These are phyloP conservation scores for Musca vetustissima DNA, from an alignment of 1,140 invertebrate genomes.

Conservation along the genomic window DNA sequence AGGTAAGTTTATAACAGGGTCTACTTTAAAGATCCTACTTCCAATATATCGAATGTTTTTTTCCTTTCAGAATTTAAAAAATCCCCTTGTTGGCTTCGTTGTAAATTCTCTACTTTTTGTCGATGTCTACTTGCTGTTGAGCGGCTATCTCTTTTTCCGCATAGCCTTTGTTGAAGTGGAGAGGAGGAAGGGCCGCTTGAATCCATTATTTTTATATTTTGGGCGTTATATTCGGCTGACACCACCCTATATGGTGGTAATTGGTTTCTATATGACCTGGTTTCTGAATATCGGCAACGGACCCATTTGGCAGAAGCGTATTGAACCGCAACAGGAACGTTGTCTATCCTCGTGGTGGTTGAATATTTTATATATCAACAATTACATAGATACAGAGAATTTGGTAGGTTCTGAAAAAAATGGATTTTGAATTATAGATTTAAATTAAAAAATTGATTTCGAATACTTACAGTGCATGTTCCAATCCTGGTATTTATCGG, in stretches of 20 bases:
- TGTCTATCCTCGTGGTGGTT: constrained; percentile 78
- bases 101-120: constrained; percentile 67
- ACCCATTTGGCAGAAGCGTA: constrained; percentile 66
- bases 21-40: not conserved
- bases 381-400: constrained; percentile 69
- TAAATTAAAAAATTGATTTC: not conserved
- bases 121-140: constrained; percentile 68
- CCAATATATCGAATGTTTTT: too few species aligned
- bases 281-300: constrained; percentile 66
- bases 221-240: constrained; percentile 71
- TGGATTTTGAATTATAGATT: not conserved
- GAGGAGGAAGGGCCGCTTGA: constrained; percentile 63
- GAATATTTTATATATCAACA: constrained; percentile 81
- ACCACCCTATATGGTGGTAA: constrained; percentile 68
- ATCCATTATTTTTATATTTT: constrained; percentile 64
- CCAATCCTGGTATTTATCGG: constrained; percentile 83
- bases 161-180: constrained; percentile 66
- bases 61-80: constrained; percentile 30
- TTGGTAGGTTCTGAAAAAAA: constrained; percentile 58
- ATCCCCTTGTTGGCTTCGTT: constrained; percentile 55
- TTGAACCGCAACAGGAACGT: constrained; percentile 64
- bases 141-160: constrained; percentile 67
- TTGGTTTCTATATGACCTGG: constrained; percentile 71
- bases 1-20: constrained; percentile 52
- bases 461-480: constrained; percentile 74